These are phyloP conservation scores for Zoroaster sp. DNA, from an alignment of 53 echinoderm and acorn worm species.

Conservation along the genomic window DNA sequence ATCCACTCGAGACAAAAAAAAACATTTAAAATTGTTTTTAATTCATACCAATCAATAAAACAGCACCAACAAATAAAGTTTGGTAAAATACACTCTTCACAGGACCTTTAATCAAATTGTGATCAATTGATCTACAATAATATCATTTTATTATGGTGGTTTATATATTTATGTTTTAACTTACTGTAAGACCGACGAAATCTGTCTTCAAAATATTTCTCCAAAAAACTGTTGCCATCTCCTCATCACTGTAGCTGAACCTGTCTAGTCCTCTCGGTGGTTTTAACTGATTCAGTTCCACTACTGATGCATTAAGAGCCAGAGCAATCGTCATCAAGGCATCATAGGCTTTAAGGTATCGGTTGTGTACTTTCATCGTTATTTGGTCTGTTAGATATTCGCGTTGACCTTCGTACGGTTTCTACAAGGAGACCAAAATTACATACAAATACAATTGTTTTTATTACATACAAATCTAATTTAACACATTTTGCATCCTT, in stretches of 20 bases:
- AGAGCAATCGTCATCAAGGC: conserved; percentile 49
- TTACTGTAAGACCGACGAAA: conserved; percentile 46
- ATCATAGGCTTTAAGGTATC: conserved; percentile 45
- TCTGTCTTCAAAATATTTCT: conserved; percentile 17
- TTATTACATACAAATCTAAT: too few relatives aligned
- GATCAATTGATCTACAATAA: too few relatives aligned
- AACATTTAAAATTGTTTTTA: too few relatives aligned
- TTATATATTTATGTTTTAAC: too few relatives aligned
- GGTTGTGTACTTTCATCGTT: conserved; percentile 19
- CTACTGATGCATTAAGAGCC: conserved; percentile 40
- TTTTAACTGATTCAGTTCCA: neutral
- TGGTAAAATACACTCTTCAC: too few relatives aligned
- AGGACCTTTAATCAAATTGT: too few relatives aligned
- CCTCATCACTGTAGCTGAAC: neutral
- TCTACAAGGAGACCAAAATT: neutral
- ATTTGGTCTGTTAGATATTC: neutral
- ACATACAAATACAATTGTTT: too few relatives aligned
- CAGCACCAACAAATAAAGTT: too few relatives aligned
- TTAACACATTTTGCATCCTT: too few relatives aligned
- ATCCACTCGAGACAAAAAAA: too few relatives aligned
- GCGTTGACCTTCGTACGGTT: conserved; percentile 27
- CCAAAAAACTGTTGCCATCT: conserved; percentile 18
- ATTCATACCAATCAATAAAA: too few relatives aligned
- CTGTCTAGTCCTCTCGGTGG: neutral
- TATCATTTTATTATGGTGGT: too few relatives aligned